A percentile compares a stretch with the other conserved stretches of the same genome.
phyloP scores from a whole-genome alignment of 2,113 vertebrate species.

The Strix uralensis region DNA sequence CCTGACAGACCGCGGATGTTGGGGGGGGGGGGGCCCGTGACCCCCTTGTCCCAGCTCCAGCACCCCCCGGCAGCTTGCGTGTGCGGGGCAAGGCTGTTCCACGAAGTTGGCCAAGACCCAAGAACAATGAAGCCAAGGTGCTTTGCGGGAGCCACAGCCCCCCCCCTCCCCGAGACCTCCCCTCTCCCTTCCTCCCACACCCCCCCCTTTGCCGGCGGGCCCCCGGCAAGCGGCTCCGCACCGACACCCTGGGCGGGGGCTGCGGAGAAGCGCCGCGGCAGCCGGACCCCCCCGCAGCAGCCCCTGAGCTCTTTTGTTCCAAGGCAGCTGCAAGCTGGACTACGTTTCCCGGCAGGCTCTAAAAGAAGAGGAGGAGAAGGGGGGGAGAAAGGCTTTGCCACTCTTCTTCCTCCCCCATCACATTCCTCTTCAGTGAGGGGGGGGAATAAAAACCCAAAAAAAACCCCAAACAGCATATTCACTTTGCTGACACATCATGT shows the following conservation, averaged over 20 bases:
- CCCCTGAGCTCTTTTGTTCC: slow-evolving; percentile 22
- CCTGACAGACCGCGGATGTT: accelerated
- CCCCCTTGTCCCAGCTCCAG: accelerated
- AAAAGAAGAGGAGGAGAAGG: accelerated
- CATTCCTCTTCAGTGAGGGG: neutral
- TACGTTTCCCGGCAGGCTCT: slow-evolving; percentile 42
- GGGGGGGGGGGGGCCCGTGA: accelerated
- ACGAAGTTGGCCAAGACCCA: neutral
- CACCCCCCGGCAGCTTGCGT: accelerated
- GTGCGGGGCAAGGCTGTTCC: neutral
- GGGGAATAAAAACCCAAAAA: accelerated
- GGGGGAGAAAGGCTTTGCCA: neutral
- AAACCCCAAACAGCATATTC: neutral
- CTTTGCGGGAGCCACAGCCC: accelerated
- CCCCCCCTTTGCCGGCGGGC: neutral
- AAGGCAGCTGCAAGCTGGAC: neutral
- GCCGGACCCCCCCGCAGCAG: neutral
- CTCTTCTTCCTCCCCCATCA: neutral
- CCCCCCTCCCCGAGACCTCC: too few species aligned
- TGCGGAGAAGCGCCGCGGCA: neutral
- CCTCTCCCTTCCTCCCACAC: too few species aligned
- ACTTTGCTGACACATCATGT: neutral
- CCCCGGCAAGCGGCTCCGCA: neutral
- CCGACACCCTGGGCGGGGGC: neutral
- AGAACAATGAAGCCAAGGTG: neutral